Conservation (phyloP, 2,797 vertebrate genomes). For the Trachurus trachurus region DNA sequence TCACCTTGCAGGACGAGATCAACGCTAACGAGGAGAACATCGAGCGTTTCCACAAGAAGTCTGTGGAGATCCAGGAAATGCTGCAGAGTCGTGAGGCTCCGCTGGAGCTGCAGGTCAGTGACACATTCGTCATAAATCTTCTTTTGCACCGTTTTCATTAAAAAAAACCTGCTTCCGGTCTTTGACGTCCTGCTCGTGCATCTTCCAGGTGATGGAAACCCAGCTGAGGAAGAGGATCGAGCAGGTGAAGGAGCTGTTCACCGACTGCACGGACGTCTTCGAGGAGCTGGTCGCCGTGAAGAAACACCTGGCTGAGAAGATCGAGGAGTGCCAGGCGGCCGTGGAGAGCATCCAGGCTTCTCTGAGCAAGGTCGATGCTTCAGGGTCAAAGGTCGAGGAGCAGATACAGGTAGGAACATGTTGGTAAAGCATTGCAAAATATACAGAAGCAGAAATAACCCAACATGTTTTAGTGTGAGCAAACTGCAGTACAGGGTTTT, state of each 20-base stretch:
- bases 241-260: slow-evolving; percentile 86
- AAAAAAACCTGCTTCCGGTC: too few relatives aligned
- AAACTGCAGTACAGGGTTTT: too few relatives aligned
- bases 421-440: background rate
- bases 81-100: slow-evolving; percentile 91
- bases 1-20: slow-evolving; percentile 87
- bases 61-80: slow-evolving; percentile 91
- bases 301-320: slow-evolving; percentile 80
- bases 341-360: slow-evolving; percentile 76
- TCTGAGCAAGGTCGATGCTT: slow-evolving; percentile 58
- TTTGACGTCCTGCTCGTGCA: background rate
- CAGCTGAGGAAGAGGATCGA: slow-evolving; percentile 85
- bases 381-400: slow-evolving; percentile 55
- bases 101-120: slow-evolving; percentile 92
- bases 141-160: background rate
- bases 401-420: slow-evolving; percentile 74
- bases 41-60: slow-evolving; percentile 89
- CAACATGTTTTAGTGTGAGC: too few relatives aligned
- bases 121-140: background rate
- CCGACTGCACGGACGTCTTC: slow-evolving; percentile 84
- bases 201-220: slow-evolving; percentile 83
- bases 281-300: slow-evolving; percentile 83
- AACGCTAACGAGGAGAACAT: slow-evolving; percentile 87
- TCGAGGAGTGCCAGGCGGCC: slow-evolving; percentile 71
- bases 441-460: too few relatives aligned